Percentiles rank a stretch among this genome's conserved stretches.
phyloP scores from a whole-genome alignment of 2,113 vertebrate genomes.

The Mungos mungo region DNA sequence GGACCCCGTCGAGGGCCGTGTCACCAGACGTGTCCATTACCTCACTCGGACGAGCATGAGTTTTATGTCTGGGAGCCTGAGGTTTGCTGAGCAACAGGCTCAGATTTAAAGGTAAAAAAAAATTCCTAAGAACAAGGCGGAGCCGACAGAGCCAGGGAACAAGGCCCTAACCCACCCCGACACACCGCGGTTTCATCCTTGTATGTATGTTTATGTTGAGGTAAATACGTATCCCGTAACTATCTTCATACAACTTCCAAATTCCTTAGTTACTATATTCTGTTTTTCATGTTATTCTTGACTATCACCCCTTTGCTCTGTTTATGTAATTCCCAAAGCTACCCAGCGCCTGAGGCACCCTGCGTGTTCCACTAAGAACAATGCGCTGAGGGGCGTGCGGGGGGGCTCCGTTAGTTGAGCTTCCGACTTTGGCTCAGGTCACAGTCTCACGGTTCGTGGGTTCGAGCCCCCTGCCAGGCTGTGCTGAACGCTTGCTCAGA shows the following conservation, averaged over 20 bases:
- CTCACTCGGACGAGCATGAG: background rate
- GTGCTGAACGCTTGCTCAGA: too few relatives aligned
- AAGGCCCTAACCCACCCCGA: background rate
- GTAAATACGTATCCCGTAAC: background rate
- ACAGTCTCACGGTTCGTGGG: too few relatives aligned
- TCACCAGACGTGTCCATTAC: background rate
- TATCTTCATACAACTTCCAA: background rate
- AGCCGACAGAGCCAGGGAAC: background rate
- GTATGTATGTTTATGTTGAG: background rate
- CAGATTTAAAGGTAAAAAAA: background rate
- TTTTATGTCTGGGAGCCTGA: background rate
- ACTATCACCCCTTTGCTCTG: background rate
- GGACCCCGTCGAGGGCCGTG: background rate
- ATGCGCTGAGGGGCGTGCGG: background rate
- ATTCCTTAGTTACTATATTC: background rate
- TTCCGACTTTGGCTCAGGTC: too few relatives aligned
- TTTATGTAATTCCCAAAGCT: background rate
- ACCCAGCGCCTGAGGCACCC: background rate
- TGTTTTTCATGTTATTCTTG: conserved; percentile 5
- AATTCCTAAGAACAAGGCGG: background rate
- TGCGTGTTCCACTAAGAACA: background rate
- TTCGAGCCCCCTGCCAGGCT: too few relatives aligned
- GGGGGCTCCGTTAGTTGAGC: too few relatives aligned
- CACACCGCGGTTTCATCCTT: background rate
- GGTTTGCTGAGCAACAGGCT: background rate